These are phyloP conservation scores for Avahi laniger DNA, from an alignment of 2,797 vertebrate genomes.

Conservation along the genomic window DNA sequence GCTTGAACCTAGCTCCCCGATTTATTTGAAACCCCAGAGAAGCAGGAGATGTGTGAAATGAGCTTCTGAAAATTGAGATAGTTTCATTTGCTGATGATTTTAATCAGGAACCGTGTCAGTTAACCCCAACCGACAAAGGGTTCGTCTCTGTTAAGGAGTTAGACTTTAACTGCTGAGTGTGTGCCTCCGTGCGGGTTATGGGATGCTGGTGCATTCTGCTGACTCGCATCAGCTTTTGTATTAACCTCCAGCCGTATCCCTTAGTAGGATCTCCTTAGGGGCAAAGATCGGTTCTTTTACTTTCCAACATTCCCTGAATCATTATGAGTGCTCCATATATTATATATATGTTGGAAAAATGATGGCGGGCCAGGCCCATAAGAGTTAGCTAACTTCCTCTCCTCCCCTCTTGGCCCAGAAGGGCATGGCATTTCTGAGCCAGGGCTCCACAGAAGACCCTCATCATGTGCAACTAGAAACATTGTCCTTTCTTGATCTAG, in stretches of 20 bases:
- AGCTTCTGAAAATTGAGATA: neutral
- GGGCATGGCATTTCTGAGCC: neutral
- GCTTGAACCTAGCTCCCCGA: neutral
- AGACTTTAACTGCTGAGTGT: neutral
- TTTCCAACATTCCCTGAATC: neutral
- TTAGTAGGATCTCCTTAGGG: neutral
- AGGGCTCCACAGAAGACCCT: neutral
- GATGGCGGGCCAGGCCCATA: neutral
- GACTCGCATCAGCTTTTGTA: neutral
- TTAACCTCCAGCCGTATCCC: neutral
- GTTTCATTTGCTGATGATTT: neutral
- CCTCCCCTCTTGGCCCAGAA: neutral
- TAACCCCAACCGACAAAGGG: neutral
- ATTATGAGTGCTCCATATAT: fast-evolving
- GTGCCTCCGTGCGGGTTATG: neutral
- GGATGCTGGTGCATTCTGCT: neutral
- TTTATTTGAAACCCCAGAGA: neutral
- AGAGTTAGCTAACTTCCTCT: neutral
- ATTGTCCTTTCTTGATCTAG: neutral
- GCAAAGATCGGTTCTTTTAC: neutral
- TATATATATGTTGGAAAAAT: neutral
- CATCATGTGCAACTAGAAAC: neutral
- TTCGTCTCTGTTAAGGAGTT: neutral
- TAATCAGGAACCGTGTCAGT: neutral
- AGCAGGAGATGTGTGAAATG: neutral